Evolutionary conservation across 2,797 vertebrate genomes (phyloP).

Genomic region (Hemibagrus guttatus): DNA sequence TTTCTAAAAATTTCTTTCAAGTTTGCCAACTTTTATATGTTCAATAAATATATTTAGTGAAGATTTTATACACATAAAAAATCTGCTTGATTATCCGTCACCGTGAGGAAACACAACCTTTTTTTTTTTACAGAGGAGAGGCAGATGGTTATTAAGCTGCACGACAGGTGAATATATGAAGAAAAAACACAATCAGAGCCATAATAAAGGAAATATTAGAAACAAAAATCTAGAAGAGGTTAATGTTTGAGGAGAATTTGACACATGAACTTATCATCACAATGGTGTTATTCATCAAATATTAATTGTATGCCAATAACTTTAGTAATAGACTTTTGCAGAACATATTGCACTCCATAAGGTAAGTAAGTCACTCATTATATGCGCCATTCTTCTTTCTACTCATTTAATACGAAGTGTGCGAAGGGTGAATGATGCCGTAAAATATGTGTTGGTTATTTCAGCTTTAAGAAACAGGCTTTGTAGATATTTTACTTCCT

Average conservation of each 20-base stretch:
- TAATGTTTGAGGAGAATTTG: not conserved
- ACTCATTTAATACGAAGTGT: not conserved
- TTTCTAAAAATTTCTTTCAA: not conserved
- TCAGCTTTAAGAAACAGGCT: too few relatives aligned
- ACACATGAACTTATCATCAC: too few relatives aligned
- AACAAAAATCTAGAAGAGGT: not conserved
- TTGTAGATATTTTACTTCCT: not conserved
- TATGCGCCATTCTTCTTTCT: not conserved
- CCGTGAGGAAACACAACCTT: not conserved
- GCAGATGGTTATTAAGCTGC: not conserved
- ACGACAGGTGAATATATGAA: not conserved
- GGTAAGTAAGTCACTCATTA: not conserved
- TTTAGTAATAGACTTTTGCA: not conserved
- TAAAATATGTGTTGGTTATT: not conserved
- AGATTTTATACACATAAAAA: not conserved
- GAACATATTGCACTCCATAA: not conserved
- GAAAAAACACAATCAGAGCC: not conserved
- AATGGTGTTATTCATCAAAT: not conserved
- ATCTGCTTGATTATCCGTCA: not conserved
- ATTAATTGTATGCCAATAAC: not conserved
- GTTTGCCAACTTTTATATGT: not conserved
- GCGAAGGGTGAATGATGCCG: not conserved
- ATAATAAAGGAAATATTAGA: not conserved
- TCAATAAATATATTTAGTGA: not conserved
- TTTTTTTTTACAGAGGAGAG: not conserved